A percentile compares a stretch with the other conserved stretches of the same genome.
Evolutionary conservation across 2,113 vertebrate species (phyloP).

Genomic region (Rhinichthys klamathensis): DNA sequence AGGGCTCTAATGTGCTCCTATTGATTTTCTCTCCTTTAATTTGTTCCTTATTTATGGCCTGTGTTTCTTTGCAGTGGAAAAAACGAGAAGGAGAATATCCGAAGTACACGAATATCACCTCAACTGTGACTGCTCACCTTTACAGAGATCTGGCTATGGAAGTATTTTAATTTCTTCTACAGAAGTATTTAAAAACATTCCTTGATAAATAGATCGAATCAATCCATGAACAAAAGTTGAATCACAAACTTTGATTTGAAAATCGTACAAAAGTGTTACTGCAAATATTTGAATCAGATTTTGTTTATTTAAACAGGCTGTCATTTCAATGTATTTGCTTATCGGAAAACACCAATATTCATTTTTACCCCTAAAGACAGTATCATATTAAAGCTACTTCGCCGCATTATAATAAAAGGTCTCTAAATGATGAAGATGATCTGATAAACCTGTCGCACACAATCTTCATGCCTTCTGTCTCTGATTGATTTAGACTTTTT

Average conservation of each 20-base stretch:
- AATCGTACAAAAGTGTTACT: too few species aligned
- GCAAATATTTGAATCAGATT: neutral
- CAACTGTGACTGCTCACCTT: neutral
- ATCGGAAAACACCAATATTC: neutral
- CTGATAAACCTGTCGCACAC: too few species aligned
- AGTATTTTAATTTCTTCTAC: neutral
- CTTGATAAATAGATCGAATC: neutral
- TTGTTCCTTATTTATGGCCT: constrained; percentile 74
- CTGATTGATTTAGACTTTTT: too few species aligned
- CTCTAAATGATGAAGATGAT: too few species aligned
- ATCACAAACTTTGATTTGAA: neutral
- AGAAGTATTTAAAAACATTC: neutral
- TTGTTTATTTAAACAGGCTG: neutral
- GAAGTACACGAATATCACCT: constrained; percentile 18
- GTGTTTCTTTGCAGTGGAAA: constrained; percentile 45
- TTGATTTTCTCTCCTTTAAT: constrained; percentile 75
- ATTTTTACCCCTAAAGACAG: neutral
- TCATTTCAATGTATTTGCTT: neutral
- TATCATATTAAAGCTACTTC: too few species aligned
- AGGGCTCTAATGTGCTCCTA: constrained; percentile 72
- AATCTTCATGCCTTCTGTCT: too few species aligned
- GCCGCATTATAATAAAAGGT: too few species aligned
- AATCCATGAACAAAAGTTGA: neutral
- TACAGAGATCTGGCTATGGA: neutral
- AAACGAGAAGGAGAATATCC: constrained; percentile 52